Percentiles rank a stretch among this genome's conserved stretches.
These are phyloP conservation scores for Vanessa cardui DNA, from an alignment of 2,888 invertebrate species.

Conservation along the genomic window DNA sequence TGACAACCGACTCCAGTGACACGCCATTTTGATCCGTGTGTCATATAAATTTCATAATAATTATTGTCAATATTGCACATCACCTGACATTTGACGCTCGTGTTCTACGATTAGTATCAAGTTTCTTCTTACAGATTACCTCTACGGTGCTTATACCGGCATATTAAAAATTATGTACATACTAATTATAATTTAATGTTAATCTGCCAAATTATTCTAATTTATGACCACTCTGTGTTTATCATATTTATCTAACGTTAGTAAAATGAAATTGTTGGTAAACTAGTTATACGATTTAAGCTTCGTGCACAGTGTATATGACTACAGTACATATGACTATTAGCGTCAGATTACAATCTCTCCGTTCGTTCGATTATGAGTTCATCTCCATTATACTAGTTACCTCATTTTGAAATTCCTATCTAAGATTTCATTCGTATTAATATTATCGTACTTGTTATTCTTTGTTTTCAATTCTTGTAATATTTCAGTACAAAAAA, in stretches of 20 bases:
- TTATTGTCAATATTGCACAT: neutral
- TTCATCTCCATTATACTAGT: slow-evolving; percentile 13
- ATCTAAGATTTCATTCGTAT: neutral
- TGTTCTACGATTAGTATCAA: no score
- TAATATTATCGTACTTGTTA: neutral
- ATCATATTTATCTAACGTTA: neutral
- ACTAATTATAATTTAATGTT: slow-evolving; percentile 13
- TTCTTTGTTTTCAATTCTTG: no score
- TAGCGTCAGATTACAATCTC: slow-evolving; percentile 13
- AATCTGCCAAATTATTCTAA: neutral
- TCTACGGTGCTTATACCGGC: no score
- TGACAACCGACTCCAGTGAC: no score
- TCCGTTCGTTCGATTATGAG: slow-evolving; percentile 3
- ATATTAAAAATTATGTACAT: no score
- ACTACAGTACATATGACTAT: slow-evolving; percentile 4
- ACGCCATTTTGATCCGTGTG: neutral
- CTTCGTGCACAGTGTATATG: neutral
- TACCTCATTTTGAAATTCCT: neutral
- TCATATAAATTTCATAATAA: no score
- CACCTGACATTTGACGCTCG: neutral
- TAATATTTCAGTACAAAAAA: no score
- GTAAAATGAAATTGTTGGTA: neutral
- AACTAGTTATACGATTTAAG: slow-evolving; percentile 1
- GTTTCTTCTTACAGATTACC: no score
- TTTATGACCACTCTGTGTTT: neutral